Base-by-base conservation (phyloP, 53 echinoderm and acorn worm genomes). In the Holothuria leucospilota region DNA sequence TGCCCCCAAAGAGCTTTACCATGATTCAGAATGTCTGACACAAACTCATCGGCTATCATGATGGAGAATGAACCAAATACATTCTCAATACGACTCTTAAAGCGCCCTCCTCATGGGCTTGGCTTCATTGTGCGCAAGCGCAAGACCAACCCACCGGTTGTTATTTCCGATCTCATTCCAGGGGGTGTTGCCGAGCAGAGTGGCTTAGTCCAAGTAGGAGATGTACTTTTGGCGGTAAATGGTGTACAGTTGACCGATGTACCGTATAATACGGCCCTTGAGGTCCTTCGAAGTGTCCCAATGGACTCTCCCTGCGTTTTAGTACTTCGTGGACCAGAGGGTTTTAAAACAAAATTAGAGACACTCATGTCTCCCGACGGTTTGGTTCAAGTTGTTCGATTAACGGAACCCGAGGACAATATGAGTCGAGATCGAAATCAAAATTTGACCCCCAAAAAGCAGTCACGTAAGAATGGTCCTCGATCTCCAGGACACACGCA, bases 121-220 rank as follows among this genome's bases (percentile, higher is more conserved):
- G 96, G 96, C 39, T 96, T 96, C 74, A 66, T 96, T n/a, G 96
- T 96, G 82, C 89, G 96, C 78, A 96, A 96, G 85, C 93, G 98
- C 69, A 97, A 97, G 64, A 92, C 91, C 84, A 97, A 97, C 74
- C 98, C 98, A 8, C 95, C 98, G 27, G 95, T 97, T 52, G 86
- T 97, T 16, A 93, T 97, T 8, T 97, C 98, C 56, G 98, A 97
- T 77, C 92, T 97, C 23, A 95, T 95, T 66, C 91, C 93, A 62
- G 98, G 95, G 29, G 98, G 98, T 6, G 98, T 95, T 14, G 98
- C 98, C 15, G 98, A 97, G 85, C 95, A 93, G 49, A 93, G 95
- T 42, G 91, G 95, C 23, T 71, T 97, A 20, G 91, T 97, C 23
- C 93, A 92, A 51, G 92, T 97, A 30, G 95, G 98, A 71, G 98